These are phyloP conservation scores for Rambutsinella grinnellia DNA, from an alignment of 2,888 invertebrate species.

Conservation along the genomic window DNA sequence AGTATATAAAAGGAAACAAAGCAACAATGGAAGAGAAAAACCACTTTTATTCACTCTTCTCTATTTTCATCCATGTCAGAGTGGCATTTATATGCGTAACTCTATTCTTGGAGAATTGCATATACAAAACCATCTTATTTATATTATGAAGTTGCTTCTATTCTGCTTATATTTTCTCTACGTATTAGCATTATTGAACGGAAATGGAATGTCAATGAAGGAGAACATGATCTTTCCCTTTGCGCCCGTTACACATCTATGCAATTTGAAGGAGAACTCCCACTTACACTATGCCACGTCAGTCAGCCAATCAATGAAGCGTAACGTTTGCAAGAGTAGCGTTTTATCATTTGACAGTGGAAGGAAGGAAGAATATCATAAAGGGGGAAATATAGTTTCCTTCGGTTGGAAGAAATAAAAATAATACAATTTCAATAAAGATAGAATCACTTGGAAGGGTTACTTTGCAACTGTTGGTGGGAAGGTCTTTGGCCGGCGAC, in stretches of 20 bases:
- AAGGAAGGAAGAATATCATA: constrained; percentile 9
- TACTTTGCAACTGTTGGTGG: too few species aligned
- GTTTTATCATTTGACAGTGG: constrained; percentile 29
- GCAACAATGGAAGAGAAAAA: constrained; percentile 4
- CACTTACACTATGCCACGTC: neutral
- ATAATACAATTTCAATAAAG: too few species aligned
- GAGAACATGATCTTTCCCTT: constrained; percentile 32
- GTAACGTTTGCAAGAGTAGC: constrained; percentile 35
- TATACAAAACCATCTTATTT: neutral
- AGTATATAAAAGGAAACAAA: too few species aligned
- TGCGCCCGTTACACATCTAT: neutral
- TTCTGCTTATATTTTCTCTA: neutral
- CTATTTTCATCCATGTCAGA: neutral
- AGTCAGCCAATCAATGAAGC: constrained; percentile 16
- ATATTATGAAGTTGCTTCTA: too few species aligned
- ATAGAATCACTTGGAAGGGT: too few species aligned
- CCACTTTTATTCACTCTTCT: neutral
- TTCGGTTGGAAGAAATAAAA: too few species aligned
- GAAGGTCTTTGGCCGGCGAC: too few species aligned
- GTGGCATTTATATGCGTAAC: neutral
- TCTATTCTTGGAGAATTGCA: neutral
- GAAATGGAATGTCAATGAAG: constrained; percentile 49
- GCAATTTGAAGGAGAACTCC: neutral
- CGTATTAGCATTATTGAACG: constrained; percentile 10
- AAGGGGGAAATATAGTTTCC: constrained; percentile 14